Base-by-base conservation (phyloP, 1,140 invertebrate genomes). In the Uloborus diversus region DNA sequence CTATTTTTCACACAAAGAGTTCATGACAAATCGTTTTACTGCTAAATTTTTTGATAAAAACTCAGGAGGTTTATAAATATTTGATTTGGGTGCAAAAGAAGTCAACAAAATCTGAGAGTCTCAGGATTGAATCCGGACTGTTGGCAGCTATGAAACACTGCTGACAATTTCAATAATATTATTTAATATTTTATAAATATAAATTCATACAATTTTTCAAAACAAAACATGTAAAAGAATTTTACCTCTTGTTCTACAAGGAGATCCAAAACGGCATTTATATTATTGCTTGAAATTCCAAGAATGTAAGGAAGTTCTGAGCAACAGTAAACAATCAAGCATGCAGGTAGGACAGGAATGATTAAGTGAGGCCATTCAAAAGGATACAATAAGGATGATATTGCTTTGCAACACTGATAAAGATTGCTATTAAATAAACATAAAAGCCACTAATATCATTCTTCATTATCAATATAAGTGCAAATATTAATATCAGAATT, bases 291-390 rank as follows among this genome's bases (percentile, higher is more conserved):
- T 7, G 93, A 85, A 80, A 93, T 88, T 0, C 93, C 93, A 64
- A 93, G 90, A 0, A 95, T 87, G 73, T 91, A 92, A 0, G 94
- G 94, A 42, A 92, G 90, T 2, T 93, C 93, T 3, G 92, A 90
- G 81, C 92, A 90, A 27, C 92, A 87, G 27, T 94, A 89, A 76
- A 93, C 93, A 79, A 91, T 87, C 82, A 94, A 90, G 65, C 89
- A 88, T 5, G 89, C 83, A 0, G 94, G 93, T n/a, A 94, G 86
- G 51, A 92, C 89, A 2, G 93, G 91, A 32, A 94, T 91, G 42
- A 94, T 90, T 0, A 92, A 92, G 83, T 94, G 92, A 65, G 92
- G 92, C 93, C 93, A 94, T 20, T 88, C 88, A 84, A 94, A 93
- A 25, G 94, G 93, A 87, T 93, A 94, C 23, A 95, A 86, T n/a